A percentile compares a stretch with the other conserved stretches of the same genome.
Conservation (phyloP, 2,888 invertebrate species). For the Rapana venosa region DNA sequence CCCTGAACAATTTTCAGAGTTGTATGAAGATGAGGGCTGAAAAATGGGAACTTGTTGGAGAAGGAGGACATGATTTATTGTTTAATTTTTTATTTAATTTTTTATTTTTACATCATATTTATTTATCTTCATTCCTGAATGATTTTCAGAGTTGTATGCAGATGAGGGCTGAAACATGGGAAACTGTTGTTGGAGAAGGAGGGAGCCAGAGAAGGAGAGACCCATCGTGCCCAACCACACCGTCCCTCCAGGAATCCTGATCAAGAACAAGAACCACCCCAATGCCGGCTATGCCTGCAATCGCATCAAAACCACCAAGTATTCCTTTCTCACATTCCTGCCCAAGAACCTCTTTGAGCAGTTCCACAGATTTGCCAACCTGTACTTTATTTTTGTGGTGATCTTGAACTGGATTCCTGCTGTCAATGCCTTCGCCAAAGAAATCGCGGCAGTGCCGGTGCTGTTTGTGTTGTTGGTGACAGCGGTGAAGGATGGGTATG, state of each 20-base stretch:
- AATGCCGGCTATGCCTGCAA: conserved; percentile 65
- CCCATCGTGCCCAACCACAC: conserved; percentile 67
- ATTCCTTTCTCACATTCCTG: conserved; percentile 93
- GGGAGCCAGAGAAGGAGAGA: conserved; percentile 60
- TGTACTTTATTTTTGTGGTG: conserved; percentile 98
- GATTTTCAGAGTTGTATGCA: not conserved
- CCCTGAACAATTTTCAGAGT: not conserved
- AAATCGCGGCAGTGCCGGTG: conserved; percentile 97
- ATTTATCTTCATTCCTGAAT: not conserved
- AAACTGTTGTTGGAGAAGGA: conserved; percentile 58
- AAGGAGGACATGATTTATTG: not conserved
- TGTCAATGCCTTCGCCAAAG: conserved; percentile 92
- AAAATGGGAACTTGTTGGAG: not conserved
- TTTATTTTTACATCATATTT: not conserved
- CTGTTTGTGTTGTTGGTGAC: conserved; percentile 96
- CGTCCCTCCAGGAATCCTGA: conserved; percentile 52
- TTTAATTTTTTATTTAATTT: not conserved
- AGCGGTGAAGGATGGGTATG: conserved; percentile 95
- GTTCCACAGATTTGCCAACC: conserved; percentile 97
- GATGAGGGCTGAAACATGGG: conserved; percentile 56
- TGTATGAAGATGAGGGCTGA: not conserved
- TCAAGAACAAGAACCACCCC: conserved; percentile 63
- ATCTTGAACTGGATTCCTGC: conserved; percentile 96
- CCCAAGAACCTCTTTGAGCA: conserved; percentile 98
- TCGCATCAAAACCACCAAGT: conserved; percentile 81